Base-by-base conservation (phyloP, 2,797 vertebrate species). In the Sitta carolinensis region DNA sequence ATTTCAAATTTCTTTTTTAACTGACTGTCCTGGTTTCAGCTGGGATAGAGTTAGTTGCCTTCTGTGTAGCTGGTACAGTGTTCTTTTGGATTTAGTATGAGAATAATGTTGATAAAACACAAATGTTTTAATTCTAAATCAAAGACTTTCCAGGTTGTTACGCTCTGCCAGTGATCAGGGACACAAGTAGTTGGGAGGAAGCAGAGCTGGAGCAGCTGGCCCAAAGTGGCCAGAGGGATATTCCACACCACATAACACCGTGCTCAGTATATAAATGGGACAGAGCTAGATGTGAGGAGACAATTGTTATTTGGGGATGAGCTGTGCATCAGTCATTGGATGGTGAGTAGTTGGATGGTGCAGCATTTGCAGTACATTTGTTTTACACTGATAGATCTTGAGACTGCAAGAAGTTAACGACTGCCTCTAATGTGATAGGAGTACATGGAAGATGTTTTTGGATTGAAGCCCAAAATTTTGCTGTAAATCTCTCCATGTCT, bases 301-400 rank as follows among this genome's bases (percentile, higher is more conserved):
- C 18, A 74, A 4, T 32, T 0, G 0, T 22, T 61, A 22, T 27
- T 27, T 8, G 5, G 30, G 26, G 2, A 32, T 61, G 54, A 54
- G 30, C 22, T 67, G 26, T 1, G 0, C 30, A 54, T 67, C 62
- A 22, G 13, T 54, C 30, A 16, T 3, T 62, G 42, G 13, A 36
- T 29, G 34, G 16, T 42, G 34, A 81, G 18, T 10, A 61, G 27
- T 36, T 42, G 10, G 5, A 21, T 10, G 17, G 23, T 14, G 7
- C 18, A 20, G 16, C 18, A 4, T 34, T 74, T 67, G 17, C 18
- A 42, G 7, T 21, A 11, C 11, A 48, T 68, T 45, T 2, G 7
- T 78, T 84, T 55, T 30, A 81, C 19, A 40, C 4, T 40, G 30
- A 17, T 13, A 51, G 9, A 47, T 66, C 22, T 47, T 72, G 15